Evolutionary conservation across 2,113 vertebrate species (phyloP), one percentile per base, ranked within the genome.

Genomic region (Martes martes): DNA sequence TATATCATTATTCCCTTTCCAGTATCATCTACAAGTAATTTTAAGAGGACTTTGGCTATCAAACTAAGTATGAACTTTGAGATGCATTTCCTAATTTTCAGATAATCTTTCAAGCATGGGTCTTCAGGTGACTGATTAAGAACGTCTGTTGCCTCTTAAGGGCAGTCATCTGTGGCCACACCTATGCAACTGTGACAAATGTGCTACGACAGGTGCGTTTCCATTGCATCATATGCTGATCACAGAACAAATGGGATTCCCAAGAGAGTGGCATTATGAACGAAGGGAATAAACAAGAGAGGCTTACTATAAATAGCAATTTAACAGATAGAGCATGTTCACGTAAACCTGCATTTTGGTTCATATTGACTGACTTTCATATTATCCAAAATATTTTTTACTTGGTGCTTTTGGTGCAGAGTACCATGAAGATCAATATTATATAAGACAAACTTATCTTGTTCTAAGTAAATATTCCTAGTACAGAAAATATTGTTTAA

Each of bases 151-250:
- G 24, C 21, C n/a, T 96, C 94, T 97, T 94, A 57, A 78, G 36
- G 39, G 36, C 55, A 78, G 19, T 97, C 97, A 59, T 57, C 93
- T 96, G 83, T 97, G 96, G 10, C 91, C 97, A 57, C 31, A 47
- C 96, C 52, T 97, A 33, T 65, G 7, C 33, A 67, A 59, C 55
- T 36, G 55, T 96, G 84, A 95, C 84, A 98, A 91, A 92, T 63
- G 4, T 98, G 93, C 95, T 96, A 13, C 88, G 96, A 98, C 96
- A 93, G 87, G 97, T 91, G 80, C 67, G 45, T 97, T 98, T 92
- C 96, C 86, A 79, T 97, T 98, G 94, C 97, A 97, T 98, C 95
- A 97, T 95, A 55, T 88, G 84, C 69, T 98, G 82, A 94, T 88
- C 82, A 89, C 55, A 84, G 89, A 96, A 89, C 96, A 97, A 79